Evolutionary conservation across 2,888 invertebrate genomes (phyloP).

Genomic region (Dexiosoma caninum): DNA sequence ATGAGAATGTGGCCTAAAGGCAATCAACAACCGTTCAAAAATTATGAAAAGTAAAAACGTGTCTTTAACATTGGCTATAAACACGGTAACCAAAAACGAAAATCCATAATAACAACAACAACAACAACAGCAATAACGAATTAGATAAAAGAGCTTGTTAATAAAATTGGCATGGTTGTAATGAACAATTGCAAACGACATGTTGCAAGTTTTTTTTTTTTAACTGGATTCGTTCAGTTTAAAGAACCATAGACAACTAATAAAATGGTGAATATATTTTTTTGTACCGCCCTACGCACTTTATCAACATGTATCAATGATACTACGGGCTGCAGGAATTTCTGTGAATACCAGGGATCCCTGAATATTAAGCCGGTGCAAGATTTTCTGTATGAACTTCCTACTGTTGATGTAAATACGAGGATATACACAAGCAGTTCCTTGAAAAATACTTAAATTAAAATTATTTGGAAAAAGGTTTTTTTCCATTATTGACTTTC

Average conservation of each 20-base stretch:
- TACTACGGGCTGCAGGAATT: too few species aligned
- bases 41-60: background rate
- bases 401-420: too few species aligned
- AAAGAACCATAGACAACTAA: too few species aligned
- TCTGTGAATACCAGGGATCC: too few species aligned
- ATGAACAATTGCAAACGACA: background rate
- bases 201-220: background rate
- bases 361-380: too few species aligned
- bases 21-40: background rate
- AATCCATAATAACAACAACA: background rate
- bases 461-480: too few species aligned
- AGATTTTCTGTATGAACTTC: too few species aligned
- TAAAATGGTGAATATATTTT: background rate
- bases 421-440: too few species aligned
- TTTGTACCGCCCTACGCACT: background rate
- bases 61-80: conserved; percentile 13
- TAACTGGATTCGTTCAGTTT: too few species aligned
- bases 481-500: too few species aligned
- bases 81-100: conserved; percentile 13
- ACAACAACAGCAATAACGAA: conserved; percentile 17
- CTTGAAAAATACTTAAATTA: too few species aligned
- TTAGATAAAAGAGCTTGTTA: conserved; percentile 28
- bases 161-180: background rate
- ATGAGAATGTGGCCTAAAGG: conserved; percentile 46
- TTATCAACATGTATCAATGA: too few species aligned